phyloP scores from a whole-genome alignment of 2,797 vertebrate genomes.

The Urosaurus nigricauda region DNA sequence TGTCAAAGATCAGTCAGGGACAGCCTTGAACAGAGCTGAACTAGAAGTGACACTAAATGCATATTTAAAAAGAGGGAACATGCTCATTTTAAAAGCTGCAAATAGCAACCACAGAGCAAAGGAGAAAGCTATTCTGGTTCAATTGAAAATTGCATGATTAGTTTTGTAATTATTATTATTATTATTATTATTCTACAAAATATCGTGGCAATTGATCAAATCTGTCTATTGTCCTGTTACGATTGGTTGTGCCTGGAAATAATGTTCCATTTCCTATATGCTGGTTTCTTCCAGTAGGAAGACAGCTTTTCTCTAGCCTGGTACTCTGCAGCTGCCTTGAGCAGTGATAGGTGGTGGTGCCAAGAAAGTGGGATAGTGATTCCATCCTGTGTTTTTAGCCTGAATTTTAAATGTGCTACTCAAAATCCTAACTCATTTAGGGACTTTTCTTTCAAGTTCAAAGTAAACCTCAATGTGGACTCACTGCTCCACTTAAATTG shows the following conservation, averaged over 20 bases:
- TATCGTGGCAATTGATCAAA: neutral
- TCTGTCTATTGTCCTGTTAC: neutral
- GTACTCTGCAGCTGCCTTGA: neutral
- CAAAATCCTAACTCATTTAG: too few relatives aligned
- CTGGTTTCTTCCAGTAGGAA: neutral
- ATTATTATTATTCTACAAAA: neutral
- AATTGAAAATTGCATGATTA: neutral
- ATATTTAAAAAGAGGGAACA: neutral
- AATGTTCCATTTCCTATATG: neutral
- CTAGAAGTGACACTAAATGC: neutral
- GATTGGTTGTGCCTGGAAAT: neutral
- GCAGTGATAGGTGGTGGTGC: too few relatives aligned
- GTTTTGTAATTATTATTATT: too few relatives aligned
- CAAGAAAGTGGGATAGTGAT: too few relatives aligned
- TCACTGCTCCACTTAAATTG: too few relatives aligned
- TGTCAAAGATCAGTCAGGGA: neutral
- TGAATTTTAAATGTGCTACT: too few relatives aligned
- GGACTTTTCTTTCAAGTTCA: too few relatives aligned
- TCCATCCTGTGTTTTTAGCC: too few relatives aligned
- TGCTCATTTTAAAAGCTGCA: neutral
- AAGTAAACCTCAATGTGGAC: too few relatives aligned
- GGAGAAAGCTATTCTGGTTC: neutral
- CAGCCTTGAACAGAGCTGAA: neutral
- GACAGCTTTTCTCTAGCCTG: neutral
- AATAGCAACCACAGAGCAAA: neutral